Evolutionary conservation across 2,888 invertebrate genomes (phyloP).

Genomic region (Celastrina argiolus): DNA sequence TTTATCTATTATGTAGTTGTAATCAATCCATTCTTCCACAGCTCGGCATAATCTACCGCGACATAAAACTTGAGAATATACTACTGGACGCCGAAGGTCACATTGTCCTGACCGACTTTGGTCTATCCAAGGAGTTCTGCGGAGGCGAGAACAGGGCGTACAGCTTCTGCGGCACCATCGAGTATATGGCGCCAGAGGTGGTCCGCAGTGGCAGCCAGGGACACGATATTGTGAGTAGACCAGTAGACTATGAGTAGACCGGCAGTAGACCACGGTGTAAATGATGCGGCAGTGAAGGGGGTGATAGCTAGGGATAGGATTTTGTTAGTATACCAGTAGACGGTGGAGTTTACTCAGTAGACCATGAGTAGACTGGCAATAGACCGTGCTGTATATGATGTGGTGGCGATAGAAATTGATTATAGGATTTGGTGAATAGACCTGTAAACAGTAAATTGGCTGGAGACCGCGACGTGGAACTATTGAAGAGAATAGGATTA

Average conservation of each 20-base stretch:
- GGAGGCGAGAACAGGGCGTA: slow-evolving; percentile 88
- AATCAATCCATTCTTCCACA: slow-evolving; percentile 54
- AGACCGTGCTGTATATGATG: too few relatives aligned
- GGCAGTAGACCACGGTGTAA: too few relatives aligned
- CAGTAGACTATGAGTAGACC: not conserved
- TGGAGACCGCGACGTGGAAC: too few relatives aligned
- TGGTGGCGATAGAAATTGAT: too few relatives aligned
- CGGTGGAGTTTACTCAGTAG: too few relatives aligned
- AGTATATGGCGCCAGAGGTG: slow-evolving; percentile 97
- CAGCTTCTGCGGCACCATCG: slow-evolving; percentile 98
- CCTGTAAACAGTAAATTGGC: too few relatives aligned
- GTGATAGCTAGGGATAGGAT: slow-evolving; percentile 94
- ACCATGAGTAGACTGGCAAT: too few relatives aligned
- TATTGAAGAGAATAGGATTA: too few relatives aligned
- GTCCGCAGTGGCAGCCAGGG: slow-evolving; percentile 91
- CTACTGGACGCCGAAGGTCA: slow-evolving; percentile 95
- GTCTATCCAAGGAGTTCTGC: slow-evolving; percentile 96
- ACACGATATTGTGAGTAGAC: slow-evolving; percentile 93
- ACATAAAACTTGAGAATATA: slow-evolving; percentile 98
- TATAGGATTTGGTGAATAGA: too few relatives aligned
- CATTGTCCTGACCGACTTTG: slow-evolving; percentile 97
- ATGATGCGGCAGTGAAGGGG: too few relatives aligned
- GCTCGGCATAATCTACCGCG: slow-evolving; percentile 98
- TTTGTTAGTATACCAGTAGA: slow-evolving; percentile 82
- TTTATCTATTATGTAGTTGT: too few relatives aligned